Evolutionary conservation across 2,113 vertebrate species (phyloP).

Genomic region (Dicerorhinus sumatrensis): DNA sequence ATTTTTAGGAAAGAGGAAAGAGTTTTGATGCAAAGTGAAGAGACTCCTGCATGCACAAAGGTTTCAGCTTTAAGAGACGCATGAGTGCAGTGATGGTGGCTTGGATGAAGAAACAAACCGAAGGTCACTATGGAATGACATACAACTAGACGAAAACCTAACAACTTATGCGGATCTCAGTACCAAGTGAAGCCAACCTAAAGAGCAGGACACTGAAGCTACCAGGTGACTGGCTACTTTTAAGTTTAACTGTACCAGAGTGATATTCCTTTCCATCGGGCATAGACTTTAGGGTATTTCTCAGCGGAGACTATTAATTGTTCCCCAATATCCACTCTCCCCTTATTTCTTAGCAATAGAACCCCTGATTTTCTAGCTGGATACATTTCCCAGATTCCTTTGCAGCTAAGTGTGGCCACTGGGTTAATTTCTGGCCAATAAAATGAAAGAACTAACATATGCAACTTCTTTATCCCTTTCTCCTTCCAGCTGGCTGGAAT

Average conservation of each 20-base stretch:
- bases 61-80: not conserved
- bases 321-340: not conserved
- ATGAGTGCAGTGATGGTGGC: not conserved
- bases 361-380: not conserved
- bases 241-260: not conserved
- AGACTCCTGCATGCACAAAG: not conserved
- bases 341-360: not conserved
- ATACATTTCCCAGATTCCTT: not conserved
- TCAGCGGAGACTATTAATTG: not conserved
- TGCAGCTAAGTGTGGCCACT: not conserved
- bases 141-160: not conserved
- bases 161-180: not conserved
- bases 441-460: not conserved
- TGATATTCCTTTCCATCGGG: not conserved
- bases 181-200: not conserved
- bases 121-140: not conserved
- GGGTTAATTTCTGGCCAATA: conserved; percentile 3
- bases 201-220: not conserved
- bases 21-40: not conserved
- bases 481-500: not conserved
- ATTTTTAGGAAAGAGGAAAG: not conserved
- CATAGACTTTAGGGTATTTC: not conserved
- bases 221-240: not conserved
- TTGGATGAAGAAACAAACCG: not conserved
- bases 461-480: not conserved